phyloP scores from a whole-genome alignment of 2,888 invertebrate genomes.

The Cantharis lateralis region DNA sequence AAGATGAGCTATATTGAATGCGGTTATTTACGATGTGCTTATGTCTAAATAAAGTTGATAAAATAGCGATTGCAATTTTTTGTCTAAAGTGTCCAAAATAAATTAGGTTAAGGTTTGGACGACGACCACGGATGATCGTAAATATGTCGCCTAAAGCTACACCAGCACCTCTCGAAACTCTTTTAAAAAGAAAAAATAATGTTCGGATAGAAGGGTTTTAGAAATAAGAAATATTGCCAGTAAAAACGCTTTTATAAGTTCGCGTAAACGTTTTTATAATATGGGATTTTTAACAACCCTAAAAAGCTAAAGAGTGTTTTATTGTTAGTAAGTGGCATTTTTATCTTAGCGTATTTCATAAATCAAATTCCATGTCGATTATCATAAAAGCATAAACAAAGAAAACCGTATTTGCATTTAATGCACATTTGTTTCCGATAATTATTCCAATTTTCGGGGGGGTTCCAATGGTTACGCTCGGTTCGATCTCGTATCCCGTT shows the following conservation, averaged over 20 bases:
- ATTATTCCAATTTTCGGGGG: background rate
- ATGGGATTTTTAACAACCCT: slow-evolving; percentile 25
- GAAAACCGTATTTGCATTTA: background rate
- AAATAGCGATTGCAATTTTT: slow-evolving; percentile 39
- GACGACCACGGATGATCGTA: slow-evolving; percentile 49
- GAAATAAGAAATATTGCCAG: slow-evolving; percentile 41
- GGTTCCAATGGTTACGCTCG: background rate
- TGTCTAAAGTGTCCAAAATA: slow-evolving; percentile 49
- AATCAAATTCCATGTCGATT: background rate
- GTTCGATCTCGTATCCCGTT: background rate
- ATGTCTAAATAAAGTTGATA: slow-evolving; percentile 44
- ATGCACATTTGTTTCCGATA: background rate
- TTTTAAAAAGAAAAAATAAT: slow-evolving; percentile 38
- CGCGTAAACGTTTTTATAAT: slow-evolving; percentile 37
- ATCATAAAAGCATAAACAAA: background rate
- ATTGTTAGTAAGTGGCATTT: slow-evolving; percentile 21
- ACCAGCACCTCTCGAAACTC: slow-evolving; percentile 42
- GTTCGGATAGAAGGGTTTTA: slow-evolving; percentile 42
- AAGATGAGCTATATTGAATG: background rate
- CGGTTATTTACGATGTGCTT: background rate
- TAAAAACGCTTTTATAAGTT: slow-evolving; percentile 33
- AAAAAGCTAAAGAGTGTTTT: slow-evolving; percentile 30
- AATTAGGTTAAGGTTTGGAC: slow-evolving; percentile 51
- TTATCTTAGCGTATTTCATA: slow-evolving; percentile 7
- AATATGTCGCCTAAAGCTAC: slow-evolving; percentile 50